Percentiles rank a stretch among this genome's conserved stretches.
phyloP scores from a whole-genome alignment of 2,797 vertebrate species.

The Tokudaia tokunoshimensis region DNA sequence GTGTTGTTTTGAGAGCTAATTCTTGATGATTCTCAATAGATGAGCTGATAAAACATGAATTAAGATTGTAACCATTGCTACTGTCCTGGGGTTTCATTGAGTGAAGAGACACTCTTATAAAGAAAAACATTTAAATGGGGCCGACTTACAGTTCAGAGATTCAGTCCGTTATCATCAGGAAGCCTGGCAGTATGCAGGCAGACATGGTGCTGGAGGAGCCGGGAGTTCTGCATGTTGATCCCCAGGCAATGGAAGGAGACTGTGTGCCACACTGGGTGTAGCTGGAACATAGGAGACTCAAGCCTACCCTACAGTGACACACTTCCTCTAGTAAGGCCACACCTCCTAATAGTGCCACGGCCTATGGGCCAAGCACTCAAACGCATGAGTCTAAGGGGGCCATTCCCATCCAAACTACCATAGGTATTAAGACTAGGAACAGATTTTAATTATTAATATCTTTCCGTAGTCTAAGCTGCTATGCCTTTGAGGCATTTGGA shows the following conservation, averaged over 20 bases:
- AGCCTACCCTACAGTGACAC: not conserved
- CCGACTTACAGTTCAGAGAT: not conserved
- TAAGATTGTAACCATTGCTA: not conserved
- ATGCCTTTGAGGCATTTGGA: not conserved
- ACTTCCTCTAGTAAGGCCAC: not conserved
- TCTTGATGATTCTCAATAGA: not conserved
- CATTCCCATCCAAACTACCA: not conserved
- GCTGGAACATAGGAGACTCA: not conserved
- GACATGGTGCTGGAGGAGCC: not conserved
- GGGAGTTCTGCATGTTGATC: not conserved
- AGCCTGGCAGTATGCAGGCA: not conserved
- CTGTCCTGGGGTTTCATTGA: not conserved
- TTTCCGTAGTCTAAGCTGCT: not conserved
- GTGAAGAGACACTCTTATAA: not conserved
- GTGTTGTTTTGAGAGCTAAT: not conserved
- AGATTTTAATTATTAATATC: not conserved
- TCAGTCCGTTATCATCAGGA: not conserved
- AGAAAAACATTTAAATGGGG: not conserved
- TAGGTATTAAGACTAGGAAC: not conserved
- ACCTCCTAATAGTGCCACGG: not conserved
- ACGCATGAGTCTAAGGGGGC: not conserved
- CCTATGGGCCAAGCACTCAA: not conserved
- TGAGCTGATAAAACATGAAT: no score
- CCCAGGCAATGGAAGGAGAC: not conserved
- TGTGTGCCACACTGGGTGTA: not conserved